Conservation (phyloP, 2,113 vertebrate species). For the Pitta sordida region DNA sequence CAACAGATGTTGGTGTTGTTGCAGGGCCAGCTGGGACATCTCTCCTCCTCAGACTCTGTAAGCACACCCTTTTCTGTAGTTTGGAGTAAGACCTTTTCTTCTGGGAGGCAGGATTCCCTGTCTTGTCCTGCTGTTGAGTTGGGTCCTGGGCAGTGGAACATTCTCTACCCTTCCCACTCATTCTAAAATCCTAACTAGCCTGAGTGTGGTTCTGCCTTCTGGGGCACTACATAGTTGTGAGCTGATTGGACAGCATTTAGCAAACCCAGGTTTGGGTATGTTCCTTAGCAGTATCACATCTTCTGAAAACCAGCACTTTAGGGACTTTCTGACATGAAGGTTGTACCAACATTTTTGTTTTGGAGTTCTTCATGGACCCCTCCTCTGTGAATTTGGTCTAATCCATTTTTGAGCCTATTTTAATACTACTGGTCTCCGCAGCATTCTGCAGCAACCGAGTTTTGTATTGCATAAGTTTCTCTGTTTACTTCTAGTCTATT, state of each 20-base stretch:
- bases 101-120: background rate
- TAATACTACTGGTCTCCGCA: background rate
- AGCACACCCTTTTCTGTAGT: background rate
- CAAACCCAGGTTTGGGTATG: background rate
- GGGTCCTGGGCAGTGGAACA: background rate
- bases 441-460: background rate
- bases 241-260: background rate
- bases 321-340: background rate
- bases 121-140: background rate
- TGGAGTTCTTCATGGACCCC: background rate
- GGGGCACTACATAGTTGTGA: background rate
- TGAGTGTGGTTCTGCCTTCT: background rate
- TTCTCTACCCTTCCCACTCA: background rate
- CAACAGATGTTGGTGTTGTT: background rate
- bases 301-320: background rate
- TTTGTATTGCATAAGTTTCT: background rate
- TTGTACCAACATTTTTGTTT: background rate
- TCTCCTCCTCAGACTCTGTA: background rate
- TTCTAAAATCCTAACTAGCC: background rate
- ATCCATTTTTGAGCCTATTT: background rate
- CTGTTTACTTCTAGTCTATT: background rate
- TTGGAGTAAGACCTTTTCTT: background rate
- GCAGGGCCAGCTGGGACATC: background rate
- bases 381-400: background rate
- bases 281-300: background rate